Evolutionary conservation across 2,113 vertebrate genomes (phyloP), one percentile per base, ranked within the genome.

Genomic region (Notarius lentiginosus): DNA sequence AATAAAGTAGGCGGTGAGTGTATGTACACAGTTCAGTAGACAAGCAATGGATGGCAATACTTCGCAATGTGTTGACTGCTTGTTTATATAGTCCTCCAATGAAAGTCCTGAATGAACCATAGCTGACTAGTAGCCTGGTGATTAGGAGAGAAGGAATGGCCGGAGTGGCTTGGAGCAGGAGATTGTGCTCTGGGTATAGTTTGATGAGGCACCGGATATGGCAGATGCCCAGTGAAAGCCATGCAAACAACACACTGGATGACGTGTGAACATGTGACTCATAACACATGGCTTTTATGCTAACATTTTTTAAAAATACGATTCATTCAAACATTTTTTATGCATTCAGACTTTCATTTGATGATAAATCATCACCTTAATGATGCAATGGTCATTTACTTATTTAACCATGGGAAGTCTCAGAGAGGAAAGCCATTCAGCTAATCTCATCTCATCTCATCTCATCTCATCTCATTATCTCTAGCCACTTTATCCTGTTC

Each of bases 331-430:
- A 8, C 30, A 58, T 17, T 49, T 76, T 70, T 20, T 76, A 51
- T 51, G 47, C 34, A 47, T 75, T 75, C 20, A 77, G 14, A 41
- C 34, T 47, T 61, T 12, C 20, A 47, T 82, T 63, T 15, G 22
- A 63, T 82, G 58, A 61, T 82, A 63, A 47, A 82, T 63, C 20
- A 0, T 82, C 5, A 47, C 12, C 34, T 60, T 82, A 82, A 82
- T 81, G 79, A 81, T 81, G 56, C 30, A 30, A 30, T 30, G 30
- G 30, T 30, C 5, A n/a, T 60, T 81, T 81, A 79, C 30, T 68
- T 76, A 41, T 56, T 80, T 79, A 86, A 41, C 63, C 49, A 80
- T 61, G 55, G 14, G 76, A 84, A 51, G 84, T 24, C 41, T 34
- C 58, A 47, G 58, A 68, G 75, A 79, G 47, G 7, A 66, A 65